Conservation (phyloP, 2,797 vertebrate species). For the Paguma larvata region DNA sequence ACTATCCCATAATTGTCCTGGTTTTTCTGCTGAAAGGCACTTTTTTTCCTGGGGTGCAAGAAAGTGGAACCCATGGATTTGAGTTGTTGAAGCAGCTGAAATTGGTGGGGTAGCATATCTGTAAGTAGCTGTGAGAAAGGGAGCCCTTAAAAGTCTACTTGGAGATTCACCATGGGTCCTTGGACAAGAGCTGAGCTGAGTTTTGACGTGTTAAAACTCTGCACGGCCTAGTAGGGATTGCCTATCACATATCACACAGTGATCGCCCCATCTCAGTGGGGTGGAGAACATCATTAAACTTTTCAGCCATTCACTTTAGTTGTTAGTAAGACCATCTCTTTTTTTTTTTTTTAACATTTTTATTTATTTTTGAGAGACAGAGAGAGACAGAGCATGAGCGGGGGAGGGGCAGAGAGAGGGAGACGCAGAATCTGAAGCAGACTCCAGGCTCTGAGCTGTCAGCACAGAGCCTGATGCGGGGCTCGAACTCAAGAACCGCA, state of each 20-base stretch:
- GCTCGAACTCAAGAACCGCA: too few relatives aligned
- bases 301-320: neutral
- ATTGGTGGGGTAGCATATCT: neutral
- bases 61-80: neutral
- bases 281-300: neutral
- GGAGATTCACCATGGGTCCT: neutral
- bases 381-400: too few relatives aligned
- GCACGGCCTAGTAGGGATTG: neutral
- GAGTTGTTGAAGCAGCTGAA: neutral
- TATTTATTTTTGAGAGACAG: too few relatives aligned
- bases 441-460: too few relatives aligned
- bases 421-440: too few relatives aligned
- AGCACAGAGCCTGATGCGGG: too few relatives aligned
- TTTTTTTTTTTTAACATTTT: too few relatives aligned
- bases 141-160: neutral
- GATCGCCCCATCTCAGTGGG: neutral
- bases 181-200: neutral
- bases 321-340: neutral
- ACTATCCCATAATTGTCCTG: neutral
- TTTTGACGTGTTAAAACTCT: neutral
- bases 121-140: neutral
- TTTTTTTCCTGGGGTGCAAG: neutral
- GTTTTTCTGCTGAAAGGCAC: neutral
- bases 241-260: neutral
- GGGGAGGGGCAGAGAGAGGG: too few relatives aligned